Conservation (phyloP, 2,797 vertebrate genomes). For the Anguilla obscura region DNA sequence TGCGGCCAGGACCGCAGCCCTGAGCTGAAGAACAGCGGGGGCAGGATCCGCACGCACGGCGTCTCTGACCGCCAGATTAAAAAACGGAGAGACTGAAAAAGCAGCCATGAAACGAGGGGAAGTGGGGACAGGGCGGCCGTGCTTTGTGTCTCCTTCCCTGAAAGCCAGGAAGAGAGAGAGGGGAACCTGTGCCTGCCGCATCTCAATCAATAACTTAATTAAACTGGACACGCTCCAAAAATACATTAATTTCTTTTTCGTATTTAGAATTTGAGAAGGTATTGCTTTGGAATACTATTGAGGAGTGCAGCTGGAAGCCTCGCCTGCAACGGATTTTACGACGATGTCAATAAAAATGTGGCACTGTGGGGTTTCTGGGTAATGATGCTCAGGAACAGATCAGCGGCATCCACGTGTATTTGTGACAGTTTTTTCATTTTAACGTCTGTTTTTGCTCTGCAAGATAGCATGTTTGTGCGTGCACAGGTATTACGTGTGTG, state of each 20-base stretch:
- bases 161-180: slow-evolving; percentile 12
- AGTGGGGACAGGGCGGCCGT: not conserved
- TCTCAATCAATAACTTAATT: slow-evolving; percentile 1
- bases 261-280: not conserved
- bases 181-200: not conserved
- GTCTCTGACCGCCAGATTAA: not conserved
- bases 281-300: slow-evolving; percentile 18
- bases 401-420: not conserved
- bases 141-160: not conserved
- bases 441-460: not conserved
- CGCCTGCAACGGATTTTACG: not conserved
- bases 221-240: slow-evolving; percentile 2
- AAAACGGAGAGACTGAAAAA: not conserved
- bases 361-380: not conserved
- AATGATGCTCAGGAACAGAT: not conserved
- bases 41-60: not conserved
- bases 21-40: not conserved
- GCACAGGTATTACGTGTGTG: slow-evolving; percentile 6
- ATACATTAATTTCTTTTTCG: not conserved
- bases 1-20: not conserved
- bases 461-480: slow-evolving; percentile 32
- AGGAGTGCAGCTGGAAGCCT: not conserved
- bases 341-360: not conserved
- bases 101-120: not conserved
- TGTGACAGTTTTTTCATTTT: not conserved